These are phyloP conservation scores for Epinephelus malabaricus DNA, from an alignment of 2,797 vertebrate genomes.

Conservation along the genomic window DNA sequence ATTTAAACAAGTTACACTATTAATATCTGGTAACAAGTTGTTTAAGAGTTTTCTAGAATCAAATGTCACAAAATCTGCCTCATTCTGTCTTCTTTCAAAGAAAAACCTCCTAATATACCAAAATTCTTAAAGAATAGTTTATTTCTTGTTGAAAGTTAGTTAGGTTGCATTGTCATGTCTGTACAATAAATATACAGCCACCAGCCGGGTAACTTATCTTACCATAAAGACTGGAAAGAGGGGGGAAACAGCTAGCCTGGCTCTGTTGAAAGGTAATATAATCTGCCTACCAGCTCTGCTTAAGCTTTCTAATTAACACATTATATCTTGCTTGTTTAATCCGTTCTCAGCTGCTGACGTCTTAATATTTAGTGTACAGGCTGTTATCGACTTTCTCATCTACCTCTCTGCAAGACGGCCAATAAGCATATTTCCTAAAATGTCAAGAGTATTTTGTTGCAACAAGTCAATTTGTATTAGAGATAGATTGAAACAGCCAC, in stretches of 20 bases:
- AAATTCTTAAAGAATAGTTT: no score
- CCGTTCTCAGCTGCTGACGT: conserved; percentile 13
- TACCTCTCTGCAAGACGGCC: not conserved
- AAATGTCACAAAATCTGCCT: not conserved
- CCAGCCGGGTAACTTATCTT: not conserved
- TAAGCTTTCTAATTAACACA: conserved; percentile 12
- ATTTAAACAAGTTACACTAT: not conserved
- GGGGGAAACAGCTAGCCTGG: not conserved
- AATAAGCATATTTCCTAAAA: conserved; percentile 7
- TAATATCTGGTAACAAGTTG: not conserved
- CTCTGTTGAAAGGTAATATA: conserved; percentile 4
- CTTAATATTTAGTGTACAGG: conserved; percentile 4
- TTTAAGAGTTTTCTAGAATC: not conserved
- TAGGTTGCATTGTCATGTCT: not conserved
- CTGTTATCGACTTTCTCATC: conserved; percentile 24
- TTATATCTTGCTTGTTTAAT: conserved; percentile 36
- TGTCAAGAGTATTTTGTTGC: not conserved
- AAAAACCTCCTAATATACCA: no score
- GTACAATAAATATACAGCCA: not conserved
- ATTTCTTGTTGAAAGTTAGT: not conserved
- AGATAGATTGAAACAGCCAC: not conserved
- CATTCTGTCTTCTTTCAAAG: not conserved
- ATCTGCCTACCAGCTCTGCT: conserved; percentile 21
- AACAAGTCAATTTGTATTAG: not conserved
- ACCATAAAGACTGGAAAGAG: conserved; percentile 12